Conservation (phyloP, 2,888 invertebrate species). For the Acheta domesticus region DNA sequence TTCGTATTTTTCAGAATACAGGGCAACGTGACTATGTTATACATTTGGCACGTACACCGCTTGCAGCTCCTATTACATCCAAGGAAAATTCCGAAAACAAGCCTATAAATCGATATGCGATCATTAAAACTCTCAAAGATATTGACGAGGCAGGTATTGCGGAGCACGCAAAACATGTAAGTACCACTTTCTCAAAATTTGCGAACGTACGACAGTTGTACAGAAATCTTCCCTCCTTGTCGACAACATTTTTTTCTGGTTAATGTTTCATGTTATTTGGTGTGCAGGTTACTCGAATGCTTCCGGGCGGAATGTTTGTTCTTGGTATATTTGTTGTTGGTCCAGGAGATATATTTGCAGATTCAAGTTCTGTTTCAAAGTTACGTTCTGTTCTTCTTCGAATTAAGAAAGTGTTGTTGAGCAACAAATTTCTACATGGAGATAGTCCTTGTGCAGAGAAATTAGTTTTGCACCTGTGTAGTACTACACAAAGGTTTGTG, state of each 20-base stretch:
- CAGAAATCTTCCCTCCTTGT: constrained; percentile 18
- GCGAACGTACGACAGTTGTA: constrained; percentile 20
- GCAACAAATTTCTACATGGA: constrained; percentile 60
- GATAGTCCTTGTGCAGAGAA: constrained; percentile 56
- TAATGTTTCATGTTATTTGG: not conserved
- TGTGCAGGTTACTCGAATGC: constrained; percentile 71
- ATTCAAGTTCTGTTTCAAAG: constrained; percentile 56
- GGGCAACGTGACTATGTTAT: constrained; percentile 70
- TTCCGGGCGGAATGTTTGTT: constrained; percentile 85
- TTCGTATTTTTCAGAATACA: constrained; percentile 53
- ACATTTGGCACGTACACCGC: constrained; percentile 76
- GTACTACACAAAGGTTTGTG: constrained; percentile 51
- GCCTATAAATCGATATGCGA: constrained; percentile 46
- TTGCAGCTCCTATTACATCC: constrained; percentile 50
- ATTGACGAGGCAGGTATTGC: constrained; percentile 68
- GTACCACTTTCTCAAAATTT: constrained; percentile 26
- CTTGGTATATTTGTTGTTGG: constrained; percentile 77
- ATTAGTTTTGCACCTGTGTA: constrained; percentile 58
- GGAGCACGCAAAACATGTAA: constrained; percentile 76
- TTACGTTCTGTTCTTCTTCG: constrained; percentile 57
- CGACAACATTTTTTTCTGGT: too few species aligned
- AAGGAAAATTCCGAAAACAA: constrained; percentile 44
- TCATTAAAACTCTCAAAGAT: constrained; percentile 53
- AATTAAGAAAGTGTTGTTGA: constrained; percentile 55
- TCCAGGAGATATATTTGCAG: constrained; percentile 60